Evolutionary conservation across 1,140 invertebrate species (phyloP).

Genomic region (Neodiprion fabricii): DNA sequence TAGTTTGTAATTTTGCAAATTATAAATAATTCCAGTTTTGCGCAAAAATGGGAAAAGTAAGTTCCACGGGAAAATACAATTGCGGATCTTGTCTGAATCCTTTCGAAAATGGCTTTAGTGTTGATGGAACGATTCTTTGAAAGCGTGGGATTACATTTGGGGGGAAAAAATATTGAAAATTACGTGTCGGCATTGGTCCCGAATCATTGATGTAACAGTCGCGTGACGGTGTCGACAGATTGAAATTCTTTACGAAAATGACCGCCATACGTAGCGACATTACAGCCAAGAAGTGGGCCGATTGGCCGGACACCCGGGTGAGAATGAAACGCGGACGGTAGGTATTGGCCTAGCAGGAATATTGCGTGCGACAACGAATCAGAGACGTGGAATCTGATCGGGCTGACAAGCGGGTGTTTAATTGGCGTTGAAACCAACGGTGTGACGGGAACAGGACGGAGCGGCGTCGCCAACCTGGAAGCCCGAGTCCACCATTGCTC

Average conservation of each 20-base stretch:
- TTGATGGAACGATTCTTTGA: no score
- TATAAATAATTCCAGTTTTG: no score
- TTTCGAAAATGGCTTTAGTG: no score
- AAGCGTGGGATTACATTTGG: no score
- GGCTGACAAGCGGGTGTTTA: conserved; percentile 62
- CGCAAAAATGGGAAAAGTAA: no score
- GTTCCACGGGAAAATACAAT: no score
- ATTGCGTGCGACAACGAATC: conserved; percentile 60
- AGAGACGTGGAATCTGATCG: conserved; percentile 31
- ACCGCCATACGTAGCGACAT: neutral
- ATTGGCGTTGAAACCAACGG: conserved; percentile 64
- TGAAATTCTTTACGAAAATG: neutral
- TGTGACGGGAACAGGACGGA: conserved; percentile 56
- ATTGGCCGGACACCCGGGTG: neutral
- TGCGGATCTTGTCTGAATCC: no score
- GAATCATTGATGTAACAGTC: neutral
- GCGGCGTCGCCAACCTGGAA: conserved; percentile 56
- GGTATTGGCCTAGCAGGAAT: conserved; percentile 34
- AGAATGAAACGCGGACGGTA: neutral
- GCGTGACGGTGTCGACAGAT: neutral
- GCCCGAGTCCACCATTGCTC: conserved; percentile 37
- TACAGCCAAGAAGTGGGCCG: neutral
- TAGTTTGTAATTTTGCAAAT: no score
- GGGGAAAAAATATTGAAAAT: no score
- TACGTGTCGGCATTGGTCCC: no score